phyloP scores from a whole-genome alignment of 2,797 vertebrate species.

The Pterois miles region DNA sequence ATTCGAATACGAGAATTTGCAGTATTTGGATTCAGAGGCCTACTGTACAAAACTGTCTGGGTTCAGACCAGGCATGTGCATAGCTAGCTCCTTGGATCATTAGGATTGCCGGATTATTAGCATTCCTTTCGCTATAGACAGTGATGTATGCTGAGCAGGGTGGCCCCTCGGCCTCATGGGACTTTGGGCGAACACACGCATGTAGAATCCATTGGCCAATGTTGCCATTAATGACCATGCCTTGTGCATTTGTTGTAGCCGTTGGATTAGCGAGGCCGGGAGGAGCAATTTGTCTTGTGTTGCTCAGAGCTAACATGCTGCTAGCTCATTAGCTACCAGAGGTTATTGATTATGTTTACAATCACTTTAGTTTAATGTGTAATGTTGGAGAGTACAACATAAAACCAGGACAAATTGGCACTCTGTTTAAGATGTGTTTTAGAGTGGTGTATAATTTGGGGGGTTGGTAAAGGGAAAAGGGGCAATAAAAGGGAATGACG shows the following conservation, averaged over 20 bases:
- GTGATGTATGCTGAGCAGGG: constrained; percentile 40
- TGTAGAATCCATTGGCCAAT: constrained; percentile 32
- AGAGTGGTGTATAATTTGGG: not conserved
- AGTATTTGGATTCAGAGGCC: not conserved
- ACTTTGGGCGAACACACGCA: constrained; percentile 28
- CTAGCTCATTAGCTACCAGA: constrained; percentile 54
- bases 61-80: not conserved
- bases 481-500: not conserved
- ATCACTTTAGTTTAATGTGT: not conserved
- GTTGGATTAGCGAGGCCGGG: constrained; percentile 32
- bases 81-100: constrained; percentile 31
- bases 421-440: not conserved
- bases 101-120: constrained; percentile 48
- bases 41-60: not conserved
- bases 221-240: constrained; percentile 40
- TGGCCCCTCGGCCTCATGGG: constrained; percentile 17
- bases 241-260: constrained; percentile 21
- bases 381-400: not conserved
- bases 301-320: constrained; percentile 17
- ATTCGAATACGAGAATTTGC: not conserved
- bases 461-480: not conserved
- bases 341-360: constrained; percentile 35
- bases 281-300: constrained; percentile 46
- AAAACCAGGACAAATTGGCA: not conserved
- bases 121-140: constrained; percentile 29